These are phyloP conservation scores for Phataginus tetradactyla DNA, from an alignment of 2,797 vertebrate genomes.

Conservation along the genomic window DNA sequence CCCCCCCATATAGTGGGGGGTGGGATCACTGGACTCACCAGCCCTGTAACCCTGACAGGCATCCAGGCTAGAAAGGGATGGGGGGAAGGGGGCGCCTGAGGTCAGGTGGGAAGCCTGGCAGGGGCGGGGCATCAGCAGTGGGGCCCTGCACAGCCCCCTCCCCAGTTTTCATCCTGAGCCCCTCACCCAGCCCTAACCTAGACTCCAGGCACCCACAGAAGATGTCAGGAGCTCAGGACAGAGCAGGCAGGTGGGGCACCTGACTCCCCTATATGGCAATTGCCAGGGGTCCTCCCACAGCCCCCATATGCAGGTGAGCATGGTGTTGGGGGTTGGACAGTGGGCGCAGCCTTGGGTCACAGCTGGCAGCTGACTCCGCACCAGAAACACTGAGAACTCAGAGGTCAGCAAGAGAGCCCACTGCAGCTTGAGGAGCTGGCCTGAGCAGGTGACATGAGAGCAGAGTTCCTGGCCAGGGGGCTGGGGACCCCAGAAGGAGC, in stretches of 20 bases:
- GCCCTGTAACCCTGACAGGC: background rate
- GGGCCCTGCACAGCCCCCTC: background rate
- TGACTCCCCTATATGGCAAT: background rate
- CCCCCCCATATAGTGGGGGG: background rate
- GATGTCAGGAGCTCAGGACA: background rate
- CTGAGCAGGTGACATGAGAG: background rate
- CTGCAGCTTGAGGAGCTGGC: no score
- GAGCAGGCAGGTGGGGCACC: background rate
- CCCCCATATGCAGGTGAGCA: background rate
- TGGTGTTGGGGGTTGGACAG: background rate
- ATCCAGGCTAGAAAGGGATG: background rate
- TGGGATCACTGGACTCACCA: background rate
- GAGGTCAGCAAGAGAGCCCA: background rate
- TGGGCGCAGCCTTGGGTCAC: background rate
- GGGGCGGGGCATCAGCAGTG: background rate
- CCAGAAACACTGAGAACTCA: background rate
- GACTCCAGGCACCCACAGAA: background rate
- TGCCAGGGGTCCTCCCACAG: rapidly evolving
- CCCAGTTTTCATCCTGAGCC: background rate
- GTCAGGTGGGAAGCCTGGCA: background rate
- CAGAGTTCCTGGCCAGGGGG: background rate
- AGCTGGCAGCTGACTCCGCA: background rate
- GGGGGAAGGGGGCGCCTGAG: background rate
- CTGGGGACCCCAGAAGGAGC: background rate
- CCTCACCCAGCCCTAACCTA: background rate